These are phyloP conservation scores for Drosophila punjabiensis DNA, from an alignment of 1,140 invertebrate genomes.

Conservation along the genomic window DNA sequence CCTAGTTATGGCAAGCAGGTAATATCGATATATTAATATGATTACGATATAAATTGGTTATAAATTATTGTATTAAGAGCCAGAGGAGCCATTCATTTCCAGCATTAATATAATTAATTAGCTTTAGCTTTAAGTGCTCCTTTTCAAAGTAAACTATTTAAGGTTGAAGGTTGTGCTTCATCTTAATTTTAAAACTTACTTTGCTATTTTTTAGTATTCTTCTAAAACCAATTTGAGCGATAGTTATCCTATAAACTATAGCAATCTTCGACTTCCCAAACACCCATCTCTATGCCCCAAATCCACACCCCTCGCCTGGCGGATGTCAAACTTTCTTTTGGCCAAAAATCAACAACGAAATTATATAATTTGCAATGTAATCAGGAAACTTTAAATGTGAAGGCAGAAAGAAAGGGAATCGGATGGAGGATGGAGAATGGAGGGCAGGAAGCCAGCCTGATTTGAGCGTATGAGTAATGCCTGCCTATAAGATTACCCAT, in stretches of 20 bases:
- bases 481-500: constrained; percentile 80
- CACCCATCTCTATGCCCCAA: background rate
- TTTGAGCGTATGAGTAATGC: constrained; percentile 76
- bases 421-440: background rate
- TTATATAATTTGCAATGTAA: constrained; percentile 84
- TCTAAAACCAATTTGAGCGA: background rate
- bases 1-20: background rate
- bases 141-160: too few species aligned
- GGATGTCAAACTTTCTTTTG: constrained; percentile 50
- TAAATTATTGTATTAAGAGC: background rate
- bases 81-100: background rate
- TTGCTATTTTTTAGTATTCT: background rate
- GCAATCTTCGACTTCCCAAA: background rate
- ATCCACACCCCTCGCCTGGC: constrained; percentile 6
- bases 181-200: too few species aligned
- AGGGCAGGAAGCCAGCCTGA: constrained; percentile 20
- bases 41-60: background rate
- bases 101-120: background rate
- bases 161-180: background rate
- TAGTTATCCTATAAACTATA: background rate
- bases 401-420: constrained; percentile 1
- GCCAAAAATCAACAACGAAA: constrained; percentile 77
- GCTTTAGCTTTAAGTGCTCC: background rate
- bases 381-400: constrained; percentile 80
- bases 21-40: background rate